phyloP scores from a whole-genome alignment of 2,797 vertebrate species.

The Cyclopterus lumpus region DNA sequence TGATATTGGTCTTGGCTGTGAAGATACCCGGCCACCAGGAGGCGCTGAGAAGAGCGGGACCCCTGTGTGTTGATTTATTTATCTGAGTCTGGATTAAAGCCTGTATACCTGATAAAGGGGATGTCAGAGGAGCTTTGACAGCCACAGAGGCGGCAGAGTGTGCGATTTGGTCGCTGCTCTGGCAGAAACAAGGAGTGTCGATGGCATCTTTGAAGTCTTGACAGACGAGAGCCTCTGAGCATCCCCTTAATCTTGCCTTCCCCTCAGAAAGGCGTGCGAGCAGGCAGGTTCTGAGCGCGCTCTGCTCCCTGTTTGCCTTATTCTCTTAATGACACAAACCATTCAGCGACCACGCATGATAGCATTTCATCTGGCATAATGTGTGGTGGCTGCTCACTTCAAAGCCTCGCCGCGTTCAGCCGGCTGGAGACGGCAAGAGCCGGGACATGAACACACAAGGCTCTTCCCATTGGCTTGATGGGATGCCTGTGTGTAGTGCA shows the following conservation, averaged over 20 bases:
- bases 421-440: conserved; percentile 64
- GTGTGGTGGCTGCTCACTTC: conserved; percentile 81
- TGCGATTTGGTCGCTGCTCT: conserved; percentile 83
- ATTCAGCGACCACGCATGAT: conserved; percentile 83
- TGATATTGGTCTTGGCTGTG: conserved; percentile 54
- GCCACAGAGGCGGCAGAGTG: conserved; percentile 83
- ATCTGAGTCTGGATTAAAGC: conserved; percentile 83
- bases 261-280: conserved; percentile 70
- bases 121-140: conserved; percentile 85
- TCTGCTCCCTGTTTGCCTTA: conserved; percentile 80
- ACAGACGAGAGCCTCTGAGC: conserved; percentile 86
- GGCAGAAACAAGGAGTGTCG: conserved; percentile 83
- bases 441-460: conserved; percentile 62
- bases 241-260: conserved; percentile 87
- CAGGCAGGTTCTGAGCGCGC: conserved; percentile 75
- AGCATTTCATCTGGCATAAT: conserved; percentile 86
- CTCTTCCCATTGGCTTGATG: conserved; percentile 71
- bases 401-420: conserved; percentile 69
- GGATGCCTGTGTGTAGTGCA: conserved; percentile 65
- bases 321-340: conserved; percentile 88
- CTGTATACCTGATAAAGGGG: conserved; percentile 85
- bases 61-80: conserved; percentile 84
- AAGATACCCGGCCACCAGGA: conserved; percentile 76
- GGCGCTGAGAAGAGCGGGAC: conserved; percentile 75
- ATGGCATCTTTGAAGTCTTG: conserved; percentile 86